Percentiles rank a stretch among this genome's conserved stretches.
phyloP scores from a whole-genome alignment of 1,140 invertebrate genomes.

The Sarcophaga bullata region DNA sequence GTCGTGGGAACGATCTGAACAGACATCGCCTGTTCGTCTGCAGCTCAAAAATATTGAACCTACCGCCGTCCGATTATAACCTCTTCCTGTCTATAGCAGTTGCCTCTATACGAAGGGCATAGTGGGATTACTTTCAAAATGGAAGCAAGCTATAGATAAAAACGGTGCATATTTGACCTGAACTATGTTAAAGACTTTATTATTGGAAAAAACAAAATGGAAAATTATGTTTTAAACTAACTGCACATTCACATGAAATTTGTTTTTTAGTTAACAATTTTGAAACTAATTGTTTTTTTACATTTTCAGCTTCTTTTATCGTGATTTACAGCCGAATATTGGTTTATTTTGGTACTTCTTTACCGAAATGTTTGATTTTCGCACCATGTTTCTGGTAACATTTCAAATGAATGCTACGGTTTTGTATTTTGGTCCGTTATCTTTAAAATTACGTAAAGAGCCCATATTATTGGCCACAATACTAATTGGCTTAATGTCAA shows the following conservation, averaged over 20 bases:
- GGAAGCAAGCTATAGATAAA: too few species aligned
- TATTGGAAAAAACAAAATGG: too few species aligned
- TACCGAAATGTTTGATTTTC: conserved; percentile 99
- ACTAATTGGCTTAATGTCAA: conserved; percentile 84
- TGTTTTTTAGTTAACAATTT: conserved; percentile 45
- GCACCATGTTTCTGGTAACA: conserved; percentile 92
- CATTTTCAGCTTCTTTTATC: conserved; percentile 79
- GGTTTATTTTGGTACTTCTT: conserved; percentile 99
- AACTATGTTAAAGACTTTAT: too few species aligned
- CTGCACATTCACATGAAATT: not conserved
- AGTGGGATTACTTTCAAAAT: too few species aligned
- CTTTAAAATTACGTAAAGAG: conserved; percentile 85
- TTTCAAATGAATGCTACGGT: conserved; percentile 97
- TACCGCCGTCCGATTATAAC: too few species aligned
- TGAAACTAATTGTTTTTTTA: conserved; percentile 37
- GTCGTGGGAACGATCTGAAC: too few species aligned
- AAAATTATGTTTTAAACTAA: too few species aligned
- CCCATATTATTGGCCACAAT: conserved; percentile 88
- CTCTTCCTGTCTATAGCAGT: too few species aligned
- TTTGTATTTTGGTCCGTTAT: conserved; percentile 88
- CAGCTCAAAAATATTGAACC: too few species aligned
- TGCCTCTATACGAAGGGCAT: too few species aligned
- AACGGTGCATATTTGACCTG: too few species aligned
- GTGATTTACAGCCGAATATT: conserved; percentile 95
- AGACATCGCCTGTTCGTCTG: too few species aligned